Conservation (phyloP, 1,140 invertebrate genomes). For the Conus ventricosus region DNA sequence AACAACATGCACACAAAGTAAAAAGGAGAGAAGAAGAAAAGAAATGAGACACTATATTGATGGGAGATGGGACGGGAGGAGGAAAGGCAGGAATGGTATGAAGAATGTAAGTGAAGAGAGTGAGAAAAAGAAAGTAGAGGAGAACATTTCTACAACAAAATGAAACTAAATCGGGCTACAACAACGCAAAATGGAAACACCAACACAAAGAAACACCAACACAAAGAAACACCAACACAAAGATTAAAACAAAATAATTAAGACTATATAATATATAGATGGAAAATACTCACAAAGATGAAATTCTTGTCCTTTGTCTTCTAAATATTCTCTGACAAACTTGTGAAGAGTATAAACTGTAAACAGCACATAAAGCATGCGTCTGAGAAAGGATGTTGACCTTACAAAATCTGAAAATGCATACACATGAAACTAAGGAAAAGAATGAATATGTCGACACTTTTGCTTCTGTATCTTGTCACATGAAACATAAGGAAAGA, state of each 20-base stretch:
- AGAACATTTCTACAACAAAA: too few species aligned
- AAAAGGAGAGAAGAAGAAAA: too few species aligned
- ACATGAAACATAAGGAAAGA: too few species aligned
- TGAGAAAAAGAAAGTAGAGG: too few species aligned
- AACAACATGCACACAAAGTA: too few species aligned
- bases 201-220: not conserved
- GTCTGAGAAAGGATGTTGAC: too few species aligned
- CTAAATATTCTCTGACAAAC: constrained; percentile 83
- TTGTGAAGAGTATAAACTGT: constrained; percentile 80
- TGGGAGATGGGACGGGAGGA: too few species aligned
- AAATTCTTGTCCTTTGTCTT: constrained; percentile 80
- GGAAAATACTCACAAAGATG: constrained; percentile 82
- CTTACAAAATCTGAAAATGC: not conserved
- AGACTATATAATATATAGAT: not conserved
- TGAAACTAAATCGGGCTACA: not conserved
- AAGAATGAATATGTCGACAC: too few species aligned
- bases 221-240: not conserved
- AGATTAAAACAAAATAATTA: not conserved
- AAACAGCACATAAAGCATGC: constrained; percentile 31
- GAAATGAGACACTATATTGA: too few species aligned
- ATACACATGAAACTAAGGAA: not conserved
- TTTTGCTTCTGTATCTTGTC: too few species aligned
- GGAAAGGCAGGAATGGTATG: too few species aligned
- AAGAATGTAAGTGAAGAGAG: too few species aligned
- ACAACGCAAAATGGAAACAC: not conserved